Percentiles rank a stretch among this genome's conserved stretches.
These are phyloP conservation scores for Arbacia lixula DNA, from an alignment of 53 echinoderm and acorn worm species.

Conservation along the genomic window DNA sequence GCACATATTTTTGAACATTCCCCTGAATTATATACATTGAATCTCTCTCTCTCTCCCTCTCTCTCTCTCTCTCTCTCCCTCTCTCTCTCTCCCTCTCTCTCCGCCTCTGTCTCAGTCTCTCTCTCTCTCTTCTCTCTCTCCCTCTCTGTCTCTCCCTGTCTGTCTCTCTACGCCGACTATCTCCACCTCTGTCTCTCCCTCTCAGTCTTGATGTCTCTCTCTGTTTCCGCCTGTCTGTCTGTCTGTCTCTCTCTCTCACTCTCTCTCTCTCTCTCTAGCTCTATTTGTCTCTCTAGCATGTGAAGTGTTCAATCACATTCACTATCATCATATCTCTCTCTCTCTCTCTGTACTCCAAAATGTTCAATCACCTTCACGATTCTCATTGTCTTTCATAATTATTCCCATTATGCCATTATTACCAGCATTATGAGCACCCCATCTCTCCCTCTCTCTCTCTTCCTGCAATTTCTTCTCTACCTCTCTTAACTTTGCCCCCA, in stretches of 20 bases:
- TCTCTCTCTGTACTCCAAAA: too few relatives aligned
- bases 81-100: neutral
- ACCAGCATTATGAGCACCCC: too few relatives aligned
- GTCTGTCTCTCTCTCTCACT: neutral
- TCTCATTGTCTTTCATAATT: too few relatives aligned
- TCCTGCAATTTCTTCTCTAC: neutral
- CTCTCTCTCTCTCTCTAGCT: neutral
- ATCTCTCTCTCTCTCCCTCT: neutral
- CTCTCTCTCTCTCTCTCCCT: neutral
- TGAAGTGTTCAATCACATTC: too few relatives aligned
- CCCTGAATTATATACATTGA: too few relatives aligned
- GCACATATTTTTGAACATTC: too few relatives aligned
- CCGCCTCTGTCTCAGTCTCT: neutral
- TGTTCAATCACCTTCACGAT: too few relatives aligned
- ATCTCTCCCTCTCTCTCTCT: slow-evolving; percentile 7
- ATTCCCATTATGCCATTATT: too few relatives aligned
- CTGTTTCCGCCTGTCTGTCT: neutral
- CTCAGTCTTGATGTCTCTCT: neutral
- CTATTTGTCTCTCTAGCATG: neutral
- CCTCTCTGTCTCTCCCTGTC: neutral
- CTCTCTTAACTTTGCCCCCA: neutral
- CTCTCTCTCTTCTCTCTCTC: neutral
- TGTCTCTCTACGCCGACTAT: neutral
- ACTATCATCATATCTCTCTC: too few relatives aligned
- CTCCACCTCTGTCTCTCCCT: neutral